These are phyloP conservation scores for Clytia hemisphaerica DNA, from an alignment of 30 jellyfish, hydroid and myxozoan genomes.

Conservation along the genomic window DNA sequence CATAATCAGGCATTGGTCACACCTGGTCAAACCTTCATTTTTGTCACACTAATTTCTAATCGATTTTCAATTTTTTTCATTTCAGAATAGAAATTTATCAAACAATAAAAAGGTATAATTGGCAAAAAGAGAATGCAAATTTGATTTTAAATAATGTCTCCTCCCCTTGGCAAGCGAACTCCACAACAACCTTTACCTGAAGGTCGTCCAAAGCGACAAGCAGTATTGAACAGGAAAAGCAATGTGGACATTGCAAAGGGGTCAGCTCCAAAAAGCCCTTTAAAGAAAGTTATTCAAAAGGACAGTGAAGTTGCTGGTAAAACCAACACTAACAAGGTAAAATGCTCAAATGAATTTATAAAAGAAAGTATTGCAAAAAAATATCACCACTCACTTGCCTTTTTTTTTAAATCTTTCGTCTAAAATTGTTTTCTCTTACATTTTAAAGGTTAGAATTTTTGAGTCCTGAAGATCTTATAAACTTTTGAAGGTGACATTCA, in stretches of 20 bases:
- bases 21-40: too few species aligned
- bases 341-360: background rate
- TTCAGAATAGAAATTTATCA: background rate
- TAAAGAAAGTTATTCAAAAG: too few species aligned
- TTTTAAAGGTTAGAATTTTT: too few species aligned
- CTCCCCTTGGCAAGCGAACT: constrained; percentile 8
- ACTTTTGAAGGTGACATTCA: too few species aligned
- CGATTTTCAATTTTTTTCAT: background rate
- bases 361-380: background rate
- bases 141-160: constrained; percentile 14
- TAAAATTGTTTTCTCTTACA: too few species aligned
- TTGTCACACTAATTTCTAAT: too few species aligned
- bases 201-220: constrained; percentile 19
- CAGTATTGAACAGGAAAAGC: constrained; percentile 1
- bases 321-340: constrained; percentile 3
- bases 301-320: background rate
- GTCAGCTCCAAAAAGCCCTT: background rate
- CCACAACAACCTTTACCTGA: background rate
- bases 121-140: too few species aligned
- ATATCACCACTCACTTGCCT: too few species aligned
- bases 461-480: too few species aligned
- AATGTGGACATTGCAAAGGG: background rate
- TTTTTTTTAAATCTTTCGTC: too few species aligned
- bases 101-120: background rate
- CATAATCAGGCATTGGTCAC: too few species aligned